phyloP scores from a whole-genome alignment of 2,113 vertebrate genomes.

The Ctenomys sociabilis region DNA sequence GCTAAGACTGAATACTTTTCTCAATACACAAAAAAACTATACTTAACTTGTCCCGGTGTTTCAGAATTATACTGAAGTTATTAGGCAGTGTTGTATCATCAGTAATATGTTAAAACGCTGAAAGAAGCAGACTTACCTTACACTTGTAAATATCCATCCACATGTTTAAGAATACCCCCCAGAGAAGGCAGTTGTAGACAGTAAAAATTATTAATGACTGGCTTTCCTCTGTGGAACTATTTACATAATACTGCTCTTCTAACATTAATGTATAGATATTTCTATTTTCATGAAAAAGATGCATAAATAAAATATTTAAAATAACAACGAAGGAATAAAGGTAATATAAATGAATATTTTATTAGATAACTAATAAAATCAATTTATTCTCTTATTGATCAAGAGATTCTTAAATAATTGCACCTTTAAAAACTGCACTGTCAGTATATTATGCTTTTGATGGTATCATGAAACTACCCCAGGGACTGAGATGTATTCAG shows the following conservation, averaged over 20 bases:
- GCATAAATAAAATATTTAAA: slow-evolving; percentile 77
- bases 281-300: neutral
- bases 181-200: neutral
- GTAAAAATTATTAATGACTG: neutral
- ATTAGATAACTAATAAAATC: slow-evolving; percentile 91
- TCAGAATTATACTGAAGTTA: neutral
- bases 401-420: slow-evolving; percentile 97
- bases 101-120: neutral
- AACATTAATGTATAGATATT: slow-evolving; percentile 19
- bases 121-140: neutral
- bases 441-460: slow-evolving; percentile 94
- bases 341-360: slow-evolving; percentile 89
- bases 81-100: neutral
- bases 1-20: neutral
- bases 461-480: slow-evolving; percentile 86
- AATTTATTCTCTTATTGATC: slow-evolving; percentile 87
- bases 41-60: neutral
- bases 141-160: neutral
- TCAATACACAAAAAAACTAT: neutral
- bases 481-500: slow-evolving; percentile 79
- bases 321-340: slow-evolving; percentile 76
- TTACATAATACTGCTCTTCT: neutral
- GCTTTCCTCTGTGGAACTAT: neutral
- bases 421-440: slow-evolving; percentile 91
- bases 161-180: neutral